Conservation (phyloP, 2,113 vertebrate genomes). For the Agapornis roseicollis region DNA sequence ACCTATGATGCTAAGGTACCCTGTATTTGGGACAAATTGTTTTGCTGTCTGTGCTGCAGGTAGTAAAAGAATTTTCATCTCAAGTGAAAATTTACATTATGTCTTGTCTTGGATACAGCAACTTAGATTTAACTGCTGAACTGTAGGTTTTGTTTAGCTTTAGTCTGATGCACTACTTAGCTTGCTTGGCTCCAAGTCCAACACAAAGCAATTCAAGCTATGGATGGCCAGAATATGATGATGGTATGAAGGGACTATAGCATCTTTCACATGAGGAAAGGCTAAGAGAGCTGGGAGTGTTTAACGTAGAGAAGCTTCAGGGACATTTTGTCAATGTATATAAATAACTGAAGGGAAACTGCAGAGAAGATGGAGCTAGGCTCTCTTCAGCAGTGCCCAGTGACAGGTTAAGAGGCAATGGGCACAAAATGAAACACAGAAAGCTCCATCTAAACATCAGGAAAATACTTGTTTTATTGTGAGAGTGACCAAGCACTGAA, state of each 20-base stretch:
- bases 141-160: not conserved
- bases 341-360: not conserved
- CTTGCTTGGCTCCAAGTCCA: not conserved
- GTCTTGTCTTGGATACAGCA: not conserved
- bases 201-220: not conserved
- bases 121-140: not conserved
- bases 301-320: not conserved
- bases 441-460: not conserved
- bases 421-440: not conserved
- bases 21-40: not conserved
- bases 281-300: not conserved
- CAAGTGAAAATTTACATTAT: not conserved
- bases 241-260: not conserved
- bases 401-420: not conserved
- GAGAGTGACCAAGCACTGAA: not conserved
- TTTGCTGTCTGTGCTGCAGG: not conserved
- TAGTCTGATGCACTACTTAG: not conserved
- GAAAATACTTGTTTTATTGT: not conserved
- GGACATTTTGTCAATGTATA: not conserved
- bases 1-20: not conserved
- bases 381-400: not conserved
- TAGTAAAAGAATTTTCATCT: not conserved
- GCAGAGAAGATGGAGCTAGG: not conserved
- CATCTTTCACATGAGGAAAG: not conserved
- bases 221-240: not conserved